Evolutionary conservation across 2,113 vertebrate species (phyloP), one percentile per base, ranked within the genome.

Genomic region (Orycteropus afer): DNA sequence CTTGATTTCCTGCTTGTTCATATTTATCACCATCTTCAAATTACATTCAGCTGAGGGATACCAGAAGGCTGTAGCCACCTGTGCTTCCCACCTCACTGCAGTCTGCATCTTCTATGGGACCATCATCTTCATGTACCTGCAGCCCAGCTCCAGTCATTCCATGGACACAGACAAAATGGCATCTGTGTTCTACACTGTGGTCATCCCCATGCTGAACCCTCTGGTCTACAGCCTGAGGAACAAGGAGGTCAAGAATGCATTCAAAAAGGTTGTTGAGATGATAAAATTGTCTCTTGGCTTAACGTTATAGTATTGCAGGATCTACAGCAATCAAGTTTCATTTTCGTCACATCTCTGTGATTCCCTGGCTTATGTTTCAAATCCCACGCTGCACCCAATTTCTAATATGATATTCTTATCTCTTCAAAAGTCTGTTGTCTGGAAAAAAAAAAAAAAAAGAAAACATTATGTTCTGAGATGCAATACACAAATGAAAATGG

Each of bases 221-320:
- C 11, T 95, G 80, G 59, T 95, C 55, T 93, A 96, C 2, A 93
- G 92, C 22, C 84, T 96, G 40, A 76, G 96, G 8, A 97, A 95
- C 87, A 87, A 84, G 13, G 96, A 97, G 11, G 97, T 95, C n/a
- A 97, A 94, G 37, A n/a, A 7, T 86, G 94, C 84, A 23, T 95
- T 96, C 49, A 78, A 76, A 45, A 97, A 91, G n/a, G 55, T 27
- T 42, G 17, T 91, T 65, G 51, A 78, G 47, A 97, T 76, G 40
- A 25, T 34, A 69, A 90, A 78, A 51, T 5, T 27, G 2, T 69
- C 40, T n/a, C 37, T 42, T 23, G 12, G 51, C 5, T 37, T 61
- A 20, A 27, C 2, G 0, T 57, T 42, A 47, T 84, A 78, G 27
- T 6, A 15, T 7, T 59, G 9, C 29, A 40, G n/a, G 2, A 42